Evolutionary conservation across 2,888 invertebrate species (phyloP), one percentile per base, ranked within the genome.

Genomic region (Anthrax anthrax): DNA sequence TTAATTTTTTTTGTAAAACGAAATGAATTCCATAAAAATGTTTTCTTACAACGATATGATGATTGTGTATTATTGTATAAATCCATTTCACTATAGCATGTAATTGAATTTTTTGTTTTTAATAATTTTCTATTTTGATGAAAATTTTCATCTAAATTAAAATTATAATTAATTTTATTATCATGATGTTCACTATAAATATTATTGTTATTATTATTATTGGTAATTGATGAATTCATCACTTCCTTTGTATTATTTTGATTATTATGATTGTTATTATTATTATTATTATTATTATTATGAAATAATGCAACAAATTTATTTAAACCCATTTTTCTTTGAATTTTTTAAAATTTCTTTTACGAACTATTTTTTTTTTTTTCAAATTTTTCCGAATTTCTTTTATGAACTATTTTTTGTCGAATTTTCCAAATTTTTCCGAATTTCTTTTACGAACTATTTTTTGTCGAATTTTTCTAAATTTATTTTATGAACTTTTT

Each of bases 281-380:
- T 27, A 27, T 9, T 8, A 34, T 58, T 64, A 55, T 63, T 64
- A 52, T 62, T 59, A 50, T 61, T 62, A 52, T 61, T 64, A 52
- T 67, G 66, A 57, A 67, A 64, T 53, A 67, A 60, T 53, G 67
- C 62, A 48, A 66, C 66, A 49, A 65, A 66, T 57, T 67, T 67
- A 55, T 66, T 67, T 39, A 67, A 59, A 44, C 67, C 67, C 67
- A 67, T 67, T 51, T 43, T 55, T 50, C 49, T 46, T 19, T n/a
- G n/a, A n/a, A n/a, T n/a, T n/a, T n/a, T n/a, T n/a, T n/a, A n/a
- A n/a, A n/a, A n/a, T n/a, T n/a, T n/a, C n/a, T n/a, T n/a, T n/a
- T n/a, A n/a, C n/a, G n/a, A n/a, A n/a, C n/a, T n/a, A n/a, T n/a
- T n/a, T n/a, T n/a, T n/a, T n/a, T n/a, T n/a, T n/a, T n/a, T n/a